Evolutionary conservation across 2,113 vertebrate species (phyloP).

Genomic region (Entomyzon cyanotis): DNA sequence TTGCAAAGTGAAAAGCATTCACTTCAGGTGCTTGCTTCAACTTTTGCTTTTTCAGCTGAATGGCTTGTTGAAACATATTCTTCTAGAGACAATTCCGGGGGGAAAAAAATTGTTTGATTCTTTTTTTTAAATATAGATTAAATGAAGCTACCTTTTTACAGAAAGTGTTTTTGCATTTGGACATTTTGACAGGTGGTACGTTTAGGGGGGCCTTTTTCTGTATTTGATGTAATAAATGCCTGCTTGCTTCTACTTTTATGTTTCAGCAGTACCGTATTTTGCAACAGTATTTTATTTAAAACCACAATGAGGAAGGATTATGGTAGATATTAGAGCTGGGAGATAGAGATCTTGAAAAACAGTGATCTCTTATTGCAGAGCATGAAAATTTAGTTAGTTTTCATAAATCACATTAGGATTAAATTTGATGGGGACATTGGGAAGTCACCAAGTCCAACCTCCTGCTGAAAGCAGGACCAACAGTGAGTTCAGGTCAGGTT

Average conservation of each 20-base stretch:
- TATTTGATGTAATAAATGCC: not conserved
- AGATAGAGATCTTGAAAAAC: not conserved
- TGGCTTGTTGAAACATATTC: not conserved
- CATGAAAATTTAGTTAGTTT: not conserved
- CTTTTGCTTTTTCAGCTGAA: not conserved
- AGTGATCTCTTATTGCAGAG: not conserved
- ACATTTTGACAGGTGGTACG: not conserved
- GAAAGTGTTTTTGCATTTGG: not conserved
- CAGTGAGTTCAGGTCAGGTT: not conserved
- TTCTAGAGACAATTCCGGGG: not conserved
- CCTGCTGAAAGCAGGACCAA: not conserved
- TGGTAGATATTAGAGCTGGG: not conserved
- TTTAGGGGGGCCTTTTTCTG: not conserved
- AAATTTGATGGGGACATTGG: not conserved
- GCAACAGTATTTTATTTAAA: not conserved
- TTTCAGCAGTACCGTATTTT: not conserved
- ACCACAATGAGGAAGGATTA: not conserved
- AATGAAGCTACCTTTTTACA: not conserved
- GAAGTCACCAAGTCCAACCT: not conserved
- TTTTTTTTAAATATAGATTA: not conserved
- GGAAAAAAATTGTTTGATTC: not conserved
- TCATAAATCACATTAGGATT: not conserved
- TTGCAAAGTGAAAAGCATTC: not conserved
- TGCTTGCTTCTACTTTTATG: not conserved
- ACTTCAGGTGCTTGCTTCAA: not conserved